Conservation (phyloP, 1,140 invertebrate genomes). For the Euschistus heros region DNA sequence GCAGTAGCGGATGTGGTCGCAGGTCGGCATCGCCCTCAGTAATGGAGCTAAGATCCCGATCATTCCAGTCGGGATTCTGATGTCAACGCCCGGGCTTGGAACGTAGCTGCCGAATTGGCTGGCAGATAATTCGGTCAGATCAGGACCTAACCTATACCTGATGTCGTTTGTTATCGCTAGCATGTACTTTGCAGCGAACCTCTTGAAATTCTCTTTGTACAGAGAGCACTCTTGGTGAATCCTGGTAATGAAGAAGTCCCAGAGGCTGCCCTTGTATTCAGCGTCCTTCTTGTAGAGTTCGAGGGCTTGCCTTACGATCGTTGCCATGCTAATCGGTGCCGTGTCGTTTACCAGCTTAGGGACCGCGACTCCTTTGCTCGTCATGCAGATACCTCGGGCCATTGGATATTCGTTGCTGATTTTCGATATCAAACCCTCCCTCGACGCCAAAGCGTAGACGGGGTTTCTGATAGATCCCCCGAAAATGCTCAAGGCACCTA, state of each 20-base stretch:
- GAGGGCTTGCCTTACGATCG: slow-evolving; percentile 50
- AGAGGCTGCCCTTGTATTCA: background rate
- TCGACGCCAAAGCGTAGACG: slow-evolving; percentile 50
- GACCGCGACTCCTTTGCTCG: slow-evolving; percentile 50
- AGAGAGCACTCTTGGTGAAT: slow-evolving; percentile 18
- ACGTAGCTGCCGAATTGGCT: slow-evolving; percentile 42
- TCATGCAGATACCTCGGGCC: slow-evolving; percentile 46
- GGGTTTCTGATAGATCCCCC: slow-evolving; percentile 52
- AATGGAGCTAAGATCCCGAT: slow-evolving; percentile 52
- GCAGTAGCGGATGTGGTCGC: slow-evolving; percentile 44
- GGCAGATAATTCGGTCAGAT: slow-evolving; percentile 18
- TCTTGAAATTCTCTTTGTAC: slow-evolving; percentile 15
- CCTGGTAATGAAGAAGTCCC: slow-evolving; percentile 12
- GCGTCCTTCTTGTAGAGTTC: background rate
- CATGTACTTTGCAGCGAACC: slow-evolving; percentile 2
- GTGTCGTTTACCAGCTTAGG: slow-evolving; percentile 47
- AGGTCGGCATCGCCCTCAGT: slow-evolving; percentile 47
- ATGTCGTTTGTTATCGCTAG: slow-evolving; percentile 21
- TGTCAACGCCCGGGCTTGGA: slow-evolving; percentile 50
- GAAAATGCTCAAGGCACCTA: slow-evolving; percentile 56
- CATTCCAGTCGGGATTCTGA: slow-evolving; percentile 51
- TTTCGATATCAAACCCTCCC: slow-evolving; percentile 44
- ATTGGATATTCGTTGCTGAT: slow-evolving; percentile 38
- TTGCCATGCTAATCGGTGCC: slow-evolving; percentile 49
- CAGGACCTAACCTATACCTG: slow-evolving; percentile 21